Evolutionary conservation across 2,113 vertebrate genomes (phyloP).

Genomic region (Shinisaurus crocodilurus): DNA sequence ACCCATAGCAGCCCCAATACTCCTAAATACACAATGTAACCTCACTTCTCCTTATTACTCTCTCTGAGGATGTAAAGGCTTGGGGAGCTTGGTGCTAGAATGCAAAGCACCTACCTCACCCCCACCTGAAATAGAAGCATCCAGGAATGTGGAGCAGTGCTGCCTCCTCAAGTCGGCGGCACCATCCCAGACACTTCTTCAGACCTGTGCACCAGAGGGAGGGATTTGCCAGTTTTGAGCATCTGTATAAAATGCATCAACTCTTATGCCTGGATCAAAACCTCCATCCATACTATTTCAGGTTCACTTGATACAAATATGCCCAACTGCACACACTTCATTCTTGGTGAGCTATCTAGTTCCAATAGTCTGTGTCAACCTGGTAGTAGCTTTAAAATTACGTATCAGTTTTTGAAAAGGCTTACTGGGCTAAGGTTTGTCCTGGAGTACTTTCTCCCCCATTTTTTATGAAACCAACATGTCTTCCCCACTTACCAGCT

Average conservation of each 20-base stretch:
- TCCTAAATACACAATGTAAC: conserved; percentile 38
- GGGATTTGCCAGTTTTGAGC: conserved; percentile 75
- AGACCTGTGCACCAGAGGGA: conserved; percentile 73
- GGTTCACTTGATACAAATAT: conserved; percentile 63
- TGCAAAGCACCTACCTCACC: conserved; percentile 75
- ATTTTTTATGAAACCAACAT: not conserved
- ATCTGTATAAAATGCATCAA: conserved; percentile 76
- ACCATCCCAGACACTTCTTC: conserved; percentile 75
- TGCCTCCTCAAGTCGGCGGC: conserved; percentile 74
- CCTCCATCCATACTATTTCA: conserved; percentile 61
- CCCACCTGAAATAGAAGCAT: conserved; percentile 74
- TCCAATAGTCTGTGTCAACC: not conserved
- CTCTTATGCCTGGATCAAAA: conserved; percentile 75
- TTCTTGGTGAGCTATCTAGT: conserved; percentile 60
- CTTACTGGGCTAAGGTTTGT: conserved; percentile 2
- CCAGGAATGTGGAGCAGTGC: conserved; percentile 75
- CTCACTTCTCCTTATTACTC: conserved; percentile 58
- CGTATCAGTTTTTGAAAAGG: not conserved
- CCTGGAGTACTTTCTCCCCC: conserved; percentile 30
- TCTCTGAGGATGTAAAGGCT: conserved; percentile 73
- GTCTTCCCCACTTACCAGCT: conserved; percentile 85
- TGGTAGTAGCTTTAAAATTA: not conserved
- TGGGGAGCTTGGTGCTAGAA: conserved; percentile 76
- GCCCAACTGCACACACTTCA: conserved; percentile 52
- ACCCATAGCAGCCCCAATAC: not conserved